Conservation (phyloP, 2,113 vertebrate genomes). For the Hylia prasina region DNA sequence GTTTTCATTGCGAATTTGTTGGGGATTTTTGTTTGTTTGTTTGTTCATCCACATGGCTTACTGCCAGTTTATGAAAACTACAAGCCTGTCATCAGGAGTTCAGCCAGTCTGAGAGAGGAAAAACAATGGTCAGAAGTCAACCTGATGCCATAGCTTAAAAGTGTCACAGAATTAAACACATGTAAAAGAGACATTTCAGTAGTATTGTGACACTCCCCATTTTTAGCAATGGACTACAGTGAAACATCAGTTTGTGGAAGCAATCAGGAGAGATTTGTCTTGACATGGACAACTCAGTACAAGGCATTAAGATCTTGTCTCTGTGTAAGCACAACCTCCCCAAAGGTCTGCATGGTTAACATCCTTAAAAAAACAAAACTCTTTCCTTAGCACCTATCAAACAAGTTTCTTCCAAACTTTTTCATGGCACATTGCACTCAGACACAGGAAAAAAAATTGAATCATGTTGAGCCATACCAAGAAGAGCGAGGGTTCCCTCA, state of each 20-base stretch:
- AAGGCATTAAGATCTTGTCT: neutral
- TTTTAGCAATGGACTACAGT: neutral
- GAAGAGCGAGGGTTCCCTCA: neutral
- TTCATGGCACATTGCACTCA: neutral
- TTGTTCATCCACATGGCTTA: slow-evolving; percentile 15
- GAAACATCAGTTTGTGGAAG: neutral
- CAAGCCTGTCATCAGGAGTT: slow-evolving; percentile 40
- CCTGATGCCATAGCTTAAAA: neutral
- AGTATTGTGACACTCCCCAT: accelerated
- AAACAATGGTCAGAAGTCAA: slow-evolving; percentile 11
- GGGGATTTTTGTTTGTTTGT: slow-evolving; percentile 62
- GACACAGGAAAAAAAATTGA: neutral
- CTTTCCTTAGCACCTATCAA: neutral
- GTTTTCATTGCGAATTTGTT: slow-evolving; percentile 44
- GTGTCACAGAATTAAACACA: neutral
- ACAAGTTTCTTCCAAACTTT: neutral
- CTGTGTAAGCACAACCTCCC: neutral
- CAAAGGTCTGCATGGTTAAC: neutral
- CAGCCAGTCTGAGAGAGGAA: neutral
- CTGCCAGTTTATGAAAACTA: slow-evolving; percentile 38
- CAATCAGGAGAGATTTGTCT: neutral
- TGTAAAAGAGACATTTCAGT: neutral
- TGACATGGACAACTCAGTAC: neutral
- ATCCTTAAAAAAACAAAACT: neutral
- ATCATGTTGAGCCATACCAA: neutral